Percentiles rank a stretch among this genome's conserved stretches.
phyloP scores from a whole-genome alignment of 1,140 invertebrate genomes.

The Pogonus chalceus region DNA sequence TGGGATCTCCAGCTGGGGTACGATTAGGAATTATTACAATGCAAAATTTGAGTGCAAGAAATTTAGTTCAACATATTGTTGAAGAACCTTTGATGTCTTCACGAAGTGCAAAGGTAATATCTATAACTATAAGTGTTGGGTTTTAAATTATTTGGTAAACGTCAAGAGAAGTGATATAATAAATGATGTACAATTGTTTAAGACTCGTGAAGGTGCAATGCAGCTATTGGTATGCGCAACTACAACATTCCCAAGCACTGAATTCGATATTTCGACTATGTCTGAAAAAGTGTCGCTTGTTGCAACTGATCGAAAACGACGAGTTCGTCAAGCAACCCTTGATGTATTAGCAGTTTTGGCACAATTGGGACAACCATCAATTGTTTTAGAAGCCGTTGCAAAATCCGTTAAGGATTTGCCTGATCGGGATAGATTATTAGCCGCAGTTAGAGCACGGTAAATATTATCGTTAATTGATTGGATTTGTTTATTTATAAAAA shows the following conservation, averaged over 20 bases:
- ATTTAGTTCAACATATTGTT: constrained; percentile 50
- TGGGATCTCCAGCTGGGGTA: constrained; percentile 46
- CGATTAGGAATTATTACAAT: constrained; percentile 52
- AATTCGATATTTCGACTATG: constrained; percentile 58
- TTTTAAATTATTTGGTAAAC: too few species aligned
- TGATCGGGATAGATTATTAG: constrained; percentile 15
- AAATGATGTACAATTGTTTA: constrained; percentile 13
- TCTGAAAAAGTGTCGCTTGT: constrained; percentile 45
- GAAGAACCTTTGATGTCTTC: constrained; percentile 52
- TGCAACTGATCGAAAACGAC: constrained; percentile 55
- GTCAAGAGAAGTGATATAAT: neutral
- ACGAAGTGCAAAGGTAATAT: constrained; percentile 48
- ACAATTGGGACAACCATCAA: constrained; percentile 52
- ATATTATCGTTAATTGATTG: neutral
- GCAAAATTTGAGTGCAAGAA: constrained; percentile 49
- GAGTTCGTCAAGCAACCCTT: constrained; percentile 68
- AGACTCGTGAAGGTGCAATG: constrained; percentile 65
- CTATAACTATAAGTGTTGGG: too few species aligned
- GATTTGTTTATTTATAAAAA: neutral
- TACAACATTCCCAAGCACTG: constrained; percentile 69
- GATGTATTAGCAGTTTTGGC: constrained; percentile 69
- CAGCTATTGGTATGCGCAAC: constrained; percentile 67
- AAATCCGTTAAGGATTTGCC: constrained; percentile 39
- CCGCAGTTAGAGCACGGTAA: neutral
- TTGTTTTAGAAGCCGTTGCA: constrained; percentile 5